These are phyloP conservation scores for Pseudomyrmex flavicornis DNA, from an alignment of 1,140 invertebrate species.

Conservation along the genomic window DNA sequence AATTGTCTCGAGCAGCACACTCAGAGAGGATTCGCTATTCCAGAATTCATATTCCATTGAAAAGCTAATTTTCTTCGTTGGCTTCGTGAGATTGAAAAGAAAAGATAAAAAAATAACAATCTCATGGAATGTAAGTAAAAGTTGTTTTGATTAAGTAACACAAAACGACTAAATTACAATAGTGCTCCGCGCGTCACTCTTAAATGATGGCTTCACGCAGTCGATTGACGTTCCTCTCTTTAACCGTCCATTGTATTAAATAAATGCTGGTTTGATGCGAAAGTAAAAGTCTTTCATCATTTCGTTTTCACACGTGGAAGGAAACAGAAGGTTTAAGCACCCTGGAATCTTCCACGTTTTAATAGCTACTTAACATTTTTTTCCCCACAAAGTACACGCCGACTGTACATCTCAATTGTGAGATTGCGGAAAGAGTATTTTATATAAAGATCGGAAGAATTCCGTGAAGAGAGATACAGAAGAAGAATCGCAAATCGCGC, in stretches of 20 bases:
- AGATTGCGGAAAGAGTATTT: conserved; percentile 5
- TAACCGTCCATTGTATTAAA: background rate
- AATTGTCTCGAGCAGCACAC: too few relatives aligned
- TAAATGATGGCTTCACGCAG: conserved; percentile 1
- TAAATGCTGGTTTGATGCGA: background rate
- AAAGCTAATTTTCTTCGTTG: background rate
- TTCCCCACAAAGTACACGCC: background rate
- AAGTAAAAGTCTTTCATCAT: background rate
- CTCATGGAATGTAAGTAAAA: background rate
- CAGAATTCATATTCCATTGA: too few relatives aligned
- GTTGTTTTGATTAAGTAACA: background rate
- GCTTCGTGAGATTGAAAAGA: background rate
- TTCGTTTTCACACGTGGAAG: background rate
- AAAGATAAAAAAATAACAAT: background rate
- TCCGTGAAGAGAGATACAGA: conserved; percentile 2
- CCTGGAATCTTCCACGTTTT: conserved; percentile 9
- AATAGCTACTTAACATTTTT: conserved; percentile 21
- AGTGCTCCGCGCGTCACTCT: background rate
- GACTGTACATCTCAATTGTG: conserved; percentile 20
- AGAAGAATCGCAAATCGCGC: background rate
- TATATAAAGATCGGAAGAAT: conserved; percentile 2
- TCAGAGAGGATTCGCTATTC: too few relatives aligned
- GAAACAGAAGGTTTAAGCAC: background rate
- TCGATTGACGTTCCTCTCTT: background rate
- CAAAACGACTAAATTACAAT: conserved; percentile 4